Conservation (phyloP, 1,140 invertebrate species). For the Psix sp. region DNA sequence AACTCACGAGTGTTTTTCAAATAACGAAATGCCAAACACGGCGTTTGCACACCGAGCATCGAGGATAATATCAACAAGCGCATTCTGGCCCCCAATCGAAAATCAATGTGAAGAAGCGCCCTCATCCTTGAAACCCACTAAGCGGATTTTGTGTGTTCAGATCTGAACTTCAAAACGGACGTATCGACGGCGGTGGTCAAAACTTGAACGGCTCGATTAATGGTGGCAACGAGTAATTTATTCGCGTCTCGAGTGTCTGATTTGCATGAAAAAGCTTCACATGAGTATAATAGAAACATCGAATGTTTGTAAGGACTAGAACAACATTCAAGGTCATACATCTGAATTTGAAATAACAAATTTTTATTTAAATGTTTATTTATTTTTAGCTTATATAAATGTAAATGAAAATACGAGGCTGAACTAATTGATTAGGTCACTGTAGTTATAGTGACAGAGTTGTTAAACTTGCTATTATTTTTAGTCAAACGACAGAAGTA, state of each 20-base stretch:
- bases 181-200: constrained; percentile 13
- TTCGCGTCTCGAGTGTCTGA: constrained; percentile 5
- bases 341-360: too few relatives aligned
- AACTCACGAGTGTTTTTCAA: constrained; percentile 28
- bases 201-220: constrained; percentile 8
- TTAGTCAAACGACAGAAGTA: too few relatives aligned
- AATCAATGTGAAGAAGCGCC: constrained; percentile 39
- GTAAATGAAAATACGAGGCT: too few relatives aligned
- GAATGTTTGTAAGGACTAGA: too few relatives aligned
- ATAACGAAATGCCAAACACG: constrained; percentile 27
- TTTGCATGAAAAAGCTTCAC: constrained; percentile 8
- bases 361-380: too few relatives aligned
- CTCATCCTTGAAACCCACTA: constrained; percentile 7
- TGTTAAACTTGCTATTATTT: too few relatives aligned
- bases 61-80: constrained; percentile 43
- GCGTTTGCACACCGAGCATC: constrained; percentile 33
- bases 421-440: too few relatives aligned
- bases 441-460: too few relatives aligned
- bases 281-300: constrained; percentile 3
- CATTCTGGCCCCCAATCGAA: constrained; percentile 29
- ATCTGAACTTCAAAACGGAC: constrained; percentile 22
- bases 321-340: too few relatives aligned
- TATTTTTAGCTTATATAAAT: too few relatives aligned
- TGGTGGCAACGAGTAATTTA: constrained; percentile 13
- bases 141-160: constrained; percentile 23